Evolutionary conservation across 1,140 invertebrate genomes (phyloP), one percentile per base, ranked within the genome.

Genomic region (Drosophila simulans): DNA sequence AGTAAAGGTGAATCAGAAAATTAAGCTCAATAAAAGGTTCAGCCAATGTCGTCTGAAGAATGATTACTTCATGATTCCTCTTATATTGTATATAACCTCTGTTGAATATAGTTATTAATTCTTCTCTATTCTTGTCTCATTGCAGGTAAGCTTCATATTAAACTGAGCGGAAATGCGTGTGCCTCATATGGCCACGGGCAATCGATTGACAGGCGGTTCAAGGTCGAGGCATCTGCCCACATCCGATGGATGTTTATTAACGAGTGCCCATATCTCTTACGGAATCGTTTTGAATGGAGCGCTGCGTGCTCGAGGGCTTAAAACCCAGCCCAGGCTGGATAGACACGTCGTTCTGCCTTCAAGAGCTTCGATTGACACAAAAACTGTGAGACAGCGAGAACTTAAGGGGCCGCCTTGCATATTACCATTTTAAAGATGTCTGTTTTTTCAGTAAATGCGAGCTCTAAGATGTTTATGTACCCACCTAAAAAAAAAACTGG

Each of bases 241-340:
- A 81, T 85, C 73, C 73, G 37, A 58, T 69, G 54, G 48, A 57
- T 64, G 60, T 57, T 35, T 63, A 79, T 56, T 53, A 58, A 49
- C 27, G 27, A 66, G 58, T 40, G 62, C 17, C 48, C 51, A 22
- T 65, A 73, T 77, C 57, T 57, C 40, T 64, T 51, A 57, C 39
- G n/a, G 53, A 65, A 69, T 56, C 45, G 52, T 15, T 75, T 58
- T 80, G 59, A 64, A 80, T 69, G 52, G 53, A 51, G 46, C n/a
- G 57, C 51, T 86, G 63, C 82, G 82, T 86, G 82, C 66, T 88
- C 34, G 71, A 86, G 82, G 78, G 82, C 74, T 64, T 71, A 49
- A 57, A 40, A 39, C 42, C 49, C 63, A 59, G 73, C 40, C 72
- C 60, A 59, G 31, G 37, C 71, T 62, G 27, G 20, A 22, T 3